phyloP scores from a whole-genome alignment of 2,797 vertebrate species.

The Rhinogobio ventralis region DNA sequence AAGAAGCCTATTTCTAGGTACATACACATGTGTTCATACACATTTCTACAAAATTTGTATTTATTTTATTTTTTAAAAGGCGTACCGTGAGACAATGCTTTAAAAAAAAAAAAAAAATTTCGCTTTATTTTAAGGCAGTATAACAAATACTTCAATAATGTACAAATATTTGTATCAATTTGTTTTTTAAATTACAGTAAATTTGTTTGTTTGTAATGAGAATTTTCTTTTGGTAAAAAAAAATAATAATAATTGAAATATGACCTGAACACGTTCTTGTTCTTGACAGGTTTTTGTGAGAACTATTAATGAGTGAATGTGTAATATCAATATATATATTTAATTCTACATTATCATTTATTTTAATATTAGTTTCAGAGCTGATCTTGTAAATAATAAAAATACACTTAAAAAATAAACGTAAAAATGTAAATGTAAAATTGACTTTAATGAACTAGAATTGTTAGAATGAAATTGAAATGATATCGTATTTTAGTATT shows the following conservation, averaged over 20 bases:
- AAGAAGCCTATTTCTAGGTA: background rate
- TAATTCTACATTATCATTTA: background rate
- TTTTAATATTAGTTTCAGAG: background rate
- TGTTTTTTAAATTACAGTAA: background rate
- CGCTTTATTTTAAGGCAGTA: background rate
- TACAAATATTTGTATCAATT: background rate
- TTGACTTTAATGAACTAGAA: background rate
- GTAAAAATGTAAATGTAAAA: too few relatives aligned
- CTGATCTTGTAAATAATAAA: background rate
- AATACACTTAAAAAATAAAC: background rate
- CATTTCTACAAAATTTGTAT: background rate
- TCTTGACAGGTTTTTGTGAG: background rate
- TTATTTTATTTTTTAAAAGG: background rate
- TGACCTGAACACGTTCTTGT: background rate
- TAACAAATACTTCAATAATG: background rate
- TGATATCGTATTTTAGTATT: background rate
- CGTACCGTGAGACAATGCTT: background rate
- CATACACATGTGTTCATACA: background rate
- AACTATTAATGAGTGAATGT: background rate
- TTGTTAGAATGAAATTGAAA: background rate
- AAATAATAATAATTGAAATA: background rate
- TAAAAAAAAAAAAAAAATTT: too few relatives aligned
- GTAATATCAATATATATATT: too few relatives aligned
- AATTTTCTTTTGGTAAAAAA: background rate
- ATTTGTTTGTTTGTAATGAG: background rate